Conservation (phyloP, 2,797 vertebrate species). For the Sardinella longiceps region DNA sequence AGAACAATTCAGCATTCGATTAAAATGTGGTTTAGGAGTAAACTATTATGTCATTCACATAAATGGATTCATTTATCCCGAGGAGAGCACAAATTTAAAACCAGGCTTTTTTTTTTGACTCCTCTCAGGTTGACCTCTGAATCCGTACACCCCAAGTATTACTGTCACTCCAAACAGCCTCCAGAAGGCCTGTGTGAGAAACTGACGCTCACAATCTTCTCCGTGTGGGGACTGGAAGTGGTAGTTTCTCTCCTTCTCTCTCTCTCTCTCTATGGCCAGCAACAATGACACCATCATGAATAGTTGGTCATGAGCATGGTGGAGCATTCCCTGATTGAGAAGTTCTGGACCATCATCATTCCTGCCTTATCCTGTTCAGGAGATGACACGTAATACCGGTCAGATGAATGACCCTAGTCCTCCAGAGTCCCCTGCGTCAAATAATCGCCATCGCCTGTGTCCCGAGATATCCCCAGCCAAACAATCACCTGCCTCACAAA, state of each 20-base stretch:
- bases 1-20: neutral
- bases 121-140: neutral
- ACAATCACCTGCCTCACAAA: constrained; percentile 52
- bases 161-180: constrained; percentile 6
- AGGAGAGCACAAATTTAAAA: neutral
- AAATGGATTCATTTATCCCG: neutral
- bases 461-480: constrained; percentile 3
- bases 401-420: constrained; percentile 55
- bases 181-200: constrained; percentile 44
- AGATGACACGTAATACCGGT: constrained; percentile 64
- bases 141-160: neutral
- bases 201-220: constrained; percentile 36
- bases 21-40: neutral
- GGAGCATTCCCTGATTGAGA: constrained; percentile 55
- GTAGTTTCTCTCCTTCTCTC: neutral
- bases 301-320: constrained; percentile 35
- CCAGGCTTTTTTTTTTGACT: neutral
- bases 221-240: neutral
- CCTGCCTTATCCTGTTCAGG: constrained; percentile 37
- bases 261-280: neutral
- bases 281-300: neutral
- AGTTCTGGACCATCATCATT: constrained; percentile 51
- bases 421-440: constrained; percentile 46
- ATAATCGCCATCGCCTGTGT: constrained; percentile 50
- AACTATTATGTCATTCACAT: neutral